A percentile compares a stretch with the other conserved stretches of the same genome.
Conservation (phyloP, 2,888 invertebrate species). For the Ptychoptera contaminata region DNA sequence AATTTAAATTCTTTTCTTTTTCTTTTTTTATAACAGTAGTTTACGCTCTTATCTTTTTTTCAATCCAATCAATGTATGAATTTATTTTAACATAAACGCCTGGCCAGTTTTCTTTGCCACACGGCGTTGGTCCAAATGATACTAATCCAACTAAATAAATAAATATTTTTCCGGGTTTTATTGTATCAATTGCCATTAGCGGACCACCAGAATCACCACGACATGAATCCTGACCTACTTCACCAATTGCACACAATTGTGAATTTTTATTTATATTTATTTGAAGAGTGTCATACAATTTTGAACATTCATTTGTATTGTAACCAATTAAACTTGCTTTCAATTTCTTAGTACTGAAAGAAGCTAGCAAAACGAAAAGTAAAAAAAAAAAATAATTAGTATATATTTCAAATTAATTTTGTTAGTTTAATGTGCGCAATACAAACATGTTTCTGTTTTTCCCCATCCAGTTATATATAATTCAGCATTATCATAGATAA, state of each 20-base stretch:
- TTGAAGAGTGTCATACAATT: no score
- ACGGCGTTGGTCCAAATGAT: constrained; percentile 37
- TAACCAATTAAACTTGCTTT: background rate
- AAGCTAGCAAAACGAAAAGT: background rate
- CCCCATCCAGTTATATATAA: constrained; percentile 42
- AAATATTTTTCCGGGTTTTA: constrained; percentile 14
- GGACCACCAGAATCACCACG: constrained; percentile 41
- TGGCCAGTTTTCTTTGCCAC: constrained; percentile 36
- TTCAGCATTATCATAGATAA: constrained; percentile 20
- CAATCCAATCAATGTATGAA: constrained; percentile 41
- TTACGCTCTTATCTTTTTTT: constrained; percentile 28
- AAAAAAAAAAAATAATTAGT: no score
- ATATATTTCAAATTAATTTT: no score
- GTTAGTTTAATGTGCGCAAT: background rate
- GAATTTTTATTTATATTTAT: background rate
- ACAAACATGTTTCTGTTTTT: constrained; percentile 30
- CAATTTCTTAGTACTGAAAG: background rate
- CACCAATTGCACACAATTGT: background rate
- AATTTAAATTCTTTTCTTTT: background rate
- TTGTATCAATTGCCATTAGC: constrained; percentile 26
- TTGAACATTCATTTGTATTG: no score
- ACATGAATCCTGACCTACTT: constrained; percentile 19
- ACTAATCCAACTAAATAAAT: constrained; percentile 37
- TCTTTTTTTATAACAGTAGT: background rate
- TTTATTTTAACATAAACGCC: constrained; percentile 42